Evolutionary conservation across 2,797 vertebrate genomes (phyloP).

Genomic region (Typhlichthys eigenmanni): DNA sequence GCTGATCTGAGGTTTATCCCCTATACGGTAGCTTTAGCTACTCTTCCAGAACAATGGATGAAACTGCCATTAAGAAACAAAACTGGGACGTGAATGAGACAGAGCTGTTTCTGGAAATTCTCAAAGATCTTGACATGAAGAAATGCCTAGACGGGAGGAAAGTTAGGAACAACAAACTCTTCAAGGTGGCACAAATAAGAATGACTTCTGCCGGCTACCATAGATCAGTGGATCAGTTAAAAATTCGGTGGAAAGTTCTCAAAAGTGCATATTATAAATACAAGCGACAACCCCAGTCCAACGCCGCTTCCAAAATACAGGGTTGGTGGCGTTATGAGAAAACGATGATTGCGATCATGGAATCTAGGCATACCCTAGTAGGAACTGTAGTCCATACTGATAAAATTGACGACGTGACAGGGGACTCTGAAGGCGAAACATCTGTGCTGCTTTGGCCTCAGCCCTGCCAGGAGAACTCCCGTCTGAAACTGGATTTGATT

Average conservation of each 20-base stretch:
- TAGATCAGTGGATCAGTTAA: constrained; percentile 65
- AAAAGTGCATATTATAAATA: constrained; percentile 68
- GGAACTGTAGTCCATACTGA: constrained; percentile 45
- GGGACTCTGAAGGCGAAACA: constrained; percentile 59
- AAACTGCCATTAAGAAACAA: constrained; percentile 58
- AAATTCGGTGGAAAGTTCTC: constrained; percentile 71
- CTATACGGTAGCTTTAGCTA: constrained; percentile 8
- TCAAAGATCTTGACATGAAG: constrained; percentile 69
- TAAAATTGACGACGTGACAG: constrained; percentile 48
- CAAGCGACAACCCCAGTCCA: constrained; percentile 45
- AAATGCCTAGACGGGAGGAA: constrained; percentile 65
- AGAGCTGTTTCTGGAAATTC: constrained; percentile 56
- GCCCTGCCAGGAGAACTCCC: constrained; percentile 36
- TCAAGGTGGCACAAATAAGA: constrained; percentile 62
- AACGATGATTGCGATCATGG: constrained; percentile 64
- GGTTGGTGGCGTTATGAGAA: constrained; percentile 68
- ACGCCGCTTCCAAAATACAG: constrained; percentile 53
- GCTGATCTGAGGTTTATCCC: constrained; percentile 3
- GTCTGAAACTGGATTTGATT: constrained; percentile 61
- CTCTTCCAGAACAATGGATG: constrained; percentile 48
- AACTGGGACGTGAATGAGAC: constrained; percentile 69
- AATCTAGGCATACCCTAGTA: constrained; percentile 56
- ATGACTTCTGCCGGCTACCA: constrained; percentile 64
- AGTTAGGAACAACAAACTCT: constrained; percentile 61
- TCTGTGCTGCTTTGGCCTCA: constrained; percentile 53